Percentiles rank a stretch among this genome's conserved stretches.
phyloP scores from a whole-genome alignment of 1,140 invertebrate genomes.

The Helicoverpa zea region DNA sequence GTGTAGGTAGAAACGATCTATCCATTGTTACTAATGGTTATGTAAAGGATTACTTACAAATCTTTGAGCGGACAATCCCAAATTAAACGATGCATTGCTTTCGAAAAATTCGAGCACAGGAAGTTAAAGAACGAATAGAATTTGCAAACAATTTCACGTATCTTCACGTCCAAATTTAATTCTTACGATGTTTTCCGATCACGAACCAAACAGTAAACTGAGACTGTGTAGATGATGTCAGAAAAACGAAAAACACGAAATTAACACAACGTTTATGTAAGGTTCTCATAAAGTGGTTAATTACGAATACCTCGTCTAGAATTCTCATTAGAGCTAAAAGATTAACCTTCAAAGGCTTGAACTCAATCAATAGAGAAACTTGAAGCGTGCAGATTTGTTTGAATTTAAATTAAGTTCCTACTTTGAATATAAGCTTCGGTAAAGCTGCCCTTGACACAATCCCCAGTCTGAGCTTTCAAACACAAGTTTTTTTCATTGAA shows the following conservation, averaged over 20 bases:
- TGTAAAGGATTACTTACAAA: slow-evolving; percentile 66
- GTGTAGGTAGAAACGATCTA: not conserved
- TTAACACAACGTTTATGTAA: slow-evolving; percentile 64
- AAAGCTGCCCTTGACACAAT: slow-evolving; percentile 9
- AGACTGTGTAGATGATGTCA: slow-evolving; percentile 75
- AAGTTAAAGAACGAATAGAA: slow-evolving; percentile 5
- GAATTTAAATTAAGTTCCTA: slow-evolving; percentile 13
- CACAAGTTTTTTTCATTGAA: not conserved
- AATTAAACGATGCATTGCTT: slow-evolving; percentile 61
- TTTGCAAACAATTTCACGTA: slow-evolving; percentile 25
- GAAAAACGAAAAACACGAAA: slow-evolving; percentile 67
- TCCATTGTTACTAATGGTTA: slow-evolving; percentile 1
- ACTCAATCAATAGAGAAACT: not conserved
- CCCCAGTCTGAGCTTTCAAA: not conserved
- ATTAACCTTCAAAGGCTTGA: slow-evolving; percentile 39
- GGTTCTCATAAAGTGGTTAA: slow-evolving; percentile 57
- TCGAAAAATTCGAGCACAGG: slow-evolving; percentile 19
- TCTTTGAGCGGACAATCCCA: slow-evolving; percentile 59
- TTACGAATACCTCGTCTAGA: slow-evolving; percentile 47
- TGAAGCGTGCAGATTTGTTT: not conserved
- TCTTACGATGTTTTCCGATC: slow-evolving; percentile 65
- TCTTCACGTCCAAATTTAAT: slow-evolving; percentile 63
- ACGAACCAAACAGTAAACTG: slow-evolving; percentile 73
- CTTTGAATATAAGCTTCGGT: not conserved
- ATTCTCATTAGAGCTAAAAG: slow-evolving; percentile 38